Conservation (phyloP, 2,888 invertebrate species). For the Blomia tropicalis region DNA sequence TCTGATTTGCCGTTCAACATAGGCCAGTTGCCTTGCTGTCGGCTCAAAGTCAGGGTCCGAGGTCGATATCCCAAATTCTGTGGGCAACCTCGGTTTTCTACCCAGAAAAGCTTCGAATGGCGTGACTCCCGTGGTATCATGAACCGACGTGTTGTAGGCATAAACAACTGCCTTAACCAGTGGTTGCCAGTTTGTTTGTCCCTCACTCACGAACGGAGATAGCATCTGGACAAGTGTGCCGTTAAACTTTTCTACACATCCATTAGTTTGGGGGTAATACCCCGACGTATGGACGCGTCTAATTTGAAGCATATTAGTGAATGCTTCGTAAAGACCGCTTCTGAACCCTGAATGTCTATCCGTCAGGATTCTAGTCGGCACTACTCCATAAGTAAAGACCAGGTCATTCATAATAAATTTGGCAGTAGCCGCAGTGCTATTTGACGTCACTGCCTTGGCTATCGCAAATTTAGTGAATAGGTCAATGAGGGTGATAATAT, state of each 20-base stretch:
- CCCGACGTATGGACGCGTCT: neutral
- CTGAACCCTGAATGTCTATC: neutral
- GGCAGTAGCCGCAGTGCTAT: neutral
- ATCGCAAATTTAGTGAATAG: conserved; percentile 10
- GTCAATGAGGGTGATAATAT: conserved; percentile 8
- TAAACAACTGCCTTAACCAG: conserved; percentile 24
- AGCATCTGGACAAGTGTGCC: conserved; percentile 28
- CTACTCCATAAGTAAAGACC: neutral
- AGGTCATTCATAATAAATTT: conserved; percentile 9
- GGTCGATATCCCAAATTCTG: neutral
- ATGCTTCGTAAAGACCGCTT: neutral
- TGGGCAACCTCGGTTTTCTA: conserved; percentile 22
- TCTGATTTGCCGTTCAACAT: neutral
- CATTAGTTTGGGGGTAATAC: conserved; percentile 12
- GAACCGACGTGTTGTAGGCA: conserved; percentile 28
- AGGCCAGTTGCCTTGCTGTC: neutral
- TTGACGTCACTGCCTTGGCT: neutral
- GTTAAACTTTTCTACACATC: conserved; percentile 10
- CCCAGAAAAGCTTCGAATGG: conserved; percentile 30
- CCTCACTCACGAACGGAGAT: conserved; percentile 22
- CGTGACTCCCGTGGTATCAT: conserved; percentile 26
- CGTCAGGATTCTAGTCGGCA: neutral
- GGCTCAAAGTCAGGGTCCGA: neutral
- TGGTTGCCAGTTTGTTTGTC: conserved; percentile 28
- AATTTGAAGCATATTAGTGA: neutral